These are phyloP conservation scores for Cartodere bifasciata DNA, from an alignment of 2,888 invertebrate genomes.

Conservation along the genomic window DNA sequence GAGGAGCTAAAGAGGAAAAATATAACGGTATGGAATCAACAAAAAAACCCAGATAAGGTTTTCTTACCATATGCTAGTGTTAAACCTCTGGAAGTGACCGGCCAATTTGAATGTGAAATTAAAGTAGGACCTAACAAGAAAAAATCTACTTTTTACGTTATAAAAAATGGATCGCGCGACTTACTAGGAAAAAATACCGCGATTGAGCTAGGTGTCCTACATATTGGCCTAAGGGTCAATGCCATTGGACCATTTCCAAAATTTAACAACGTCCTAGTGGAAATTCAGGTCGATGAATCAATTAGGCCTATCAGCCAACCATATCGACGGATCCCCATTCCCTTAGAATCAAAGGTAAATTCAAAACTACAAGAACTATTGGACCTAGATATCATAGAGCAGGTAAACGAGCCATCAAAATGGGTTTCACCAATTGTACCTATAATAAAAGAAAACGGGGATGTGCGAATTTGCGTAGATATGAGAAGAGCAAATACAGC, in stretches of 20 bases:
- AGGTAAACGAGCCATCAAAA: conserved; percentile 20
- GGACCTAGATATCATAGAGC: conserved; percentile 23
- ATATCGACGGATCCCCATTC: not conserved
- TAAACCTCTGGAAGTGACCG: conserved; percentile 12
- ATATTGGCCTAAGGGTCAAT: conserved; percentile 7
- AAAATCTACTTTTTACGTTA: conserved; percentile 13
- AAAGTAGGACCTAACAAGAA: conserved; percentile 9
- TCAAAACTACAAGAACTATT: conserved; percentile 16
- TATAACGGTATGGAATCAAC: conserved; percentile 4
- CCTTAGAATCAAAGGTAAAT: conserved; percentile 12
- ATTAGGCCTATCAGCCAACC: conserved; percentile 1
- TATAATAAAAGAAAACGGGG: conserved; percentile 22
- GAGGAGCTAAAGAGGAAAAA: conserved; percentile 10
- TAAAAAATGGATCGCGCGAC: conserved; percentile 11
- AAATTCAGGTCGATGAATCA: not conserved
- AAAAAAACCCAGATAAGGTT: conserved; percentile 9
- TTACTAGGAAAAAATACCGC: conserved; percentile 13
- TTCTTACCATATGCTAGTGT: conserved; percentile 12
- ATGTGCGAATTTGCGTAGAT: conserved; percentile 26
- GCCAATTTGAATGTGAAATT: no score
- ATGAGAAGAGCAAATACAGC: conserved; percentile 27
- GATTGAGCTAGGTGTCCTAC: conserved; percentile 9
- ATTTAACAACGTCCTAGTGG: not conserved
- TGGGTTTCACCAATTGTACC: conserved; percentile 28
- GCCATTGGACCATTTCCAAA: conserved; percentile 3